Percentiles rank a stretch among this genome's conserved stretches.
These are phyloP conservation scores for Microcaecilia unicolor DNA, from an alignment of 2,797 vertebrate genomes.

Conservation along the genomic window DNA sequence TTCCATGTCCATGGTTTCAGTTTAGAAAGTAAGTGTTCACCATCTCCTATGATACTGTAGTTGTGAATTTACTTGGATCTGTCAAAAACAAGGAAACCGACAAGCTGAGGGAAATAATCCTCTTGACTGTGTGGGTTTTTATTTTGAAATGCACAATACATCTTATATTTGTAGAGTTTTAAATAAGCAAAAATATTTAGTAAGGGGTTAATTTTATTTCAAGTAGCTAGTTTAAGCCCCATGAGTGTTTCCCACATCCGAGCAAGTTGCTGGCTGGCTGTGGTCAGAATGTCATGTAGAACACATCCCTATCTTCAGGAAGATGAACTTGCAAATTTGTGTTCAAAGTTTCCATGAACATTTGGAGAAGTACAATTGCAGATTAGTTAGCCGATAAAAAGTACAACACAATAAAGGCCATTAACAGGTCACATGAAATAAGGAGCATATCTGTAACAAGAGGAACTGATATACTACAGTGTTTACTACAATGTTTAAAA, in stretches of 20 bases:
- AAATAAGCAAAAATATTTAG: not conserved
- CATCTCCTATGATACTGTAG: no score
- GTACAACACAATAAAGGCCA: slow-evolving; percentile 16
- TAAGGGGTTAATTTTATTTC: not conserved
- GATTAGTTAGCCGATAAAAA: slow-evolving; percentile 22
- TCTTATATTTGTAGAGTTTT: no score
- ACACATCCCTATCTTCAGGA: slow-evolving; percentile 35
- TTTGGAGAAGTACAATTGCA: slow-evolving; percentile 43
- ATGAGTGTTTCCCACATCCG: slow-evolving; percentile 8
- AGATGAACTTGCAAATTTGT: slow-evolving; percentile 32
- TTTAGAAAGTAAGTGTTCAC: no score
- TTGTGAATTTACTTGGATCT: no score
- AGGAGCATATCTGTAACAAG: no score
- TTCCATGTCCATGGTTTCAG: no score
- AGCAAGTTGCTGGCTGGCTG: slow-evolving; percentile 16
- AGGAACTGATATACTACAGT: no score
- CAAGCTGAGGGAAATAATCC: not conserved
- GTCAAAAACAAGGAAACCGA: no score
- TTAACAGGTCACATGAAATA: slow-evolving; percentile 5
- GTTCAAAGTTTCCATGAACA: slow-evolving; percentile 28
- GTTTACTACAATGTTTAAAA: no score
- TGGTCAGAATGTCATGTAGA: slow-evolving; percentile 17
- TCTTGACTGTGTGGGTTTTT: not conserved
- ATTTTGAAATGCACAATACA: not conserved
- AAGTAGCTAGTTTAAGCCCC: slow-evolving; percentile 3